Evolutionary conservation across 2,113 vertebrate species (phyloP), one percentile per base, ranked within the genome.

Genomic region (Morphnarchus princeps): DNA sequence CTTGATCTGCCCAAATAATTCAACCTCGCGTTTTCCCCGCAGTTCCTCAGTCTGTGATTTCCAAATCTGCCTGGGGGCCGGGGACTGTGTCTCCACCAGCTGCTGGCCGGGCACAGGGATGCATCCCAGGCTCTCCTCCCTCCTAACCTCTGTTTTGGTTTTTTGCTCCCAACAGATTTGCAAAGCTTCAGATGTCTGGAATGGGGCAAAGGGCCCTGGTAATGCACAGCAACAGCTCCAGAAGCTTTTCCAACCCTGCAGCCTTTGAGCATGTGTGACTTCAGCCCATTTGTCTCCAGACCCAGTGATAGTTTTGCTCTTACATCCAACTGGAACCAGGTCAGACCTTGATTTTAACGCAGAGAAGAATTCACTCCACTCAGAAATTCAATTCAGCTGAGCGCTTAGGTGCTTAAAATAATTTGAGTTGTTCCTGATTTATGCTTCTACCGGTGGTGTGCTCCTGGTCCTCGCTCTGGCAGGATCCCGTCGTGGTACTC

Each of bases 61-160:
- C 82, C 73, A 32, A 9, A 24, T 9, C 17, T 80, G 38, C 47
- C 22, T 3, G 15, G 21, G 31, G 11, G 6, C n/a, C 11, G 2
- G 4, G 36, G 42, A 11, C 31, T 0, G 0, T 0, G 6, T 11
- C 19, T 19, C n/a, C 1, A 1, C 47, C 2, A 1, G 47, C 47
- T 20, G 59, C 40, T 7, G 2, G 38, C 28, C 2, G 1, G 63
- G 7, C 4, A 1, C 38, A 11, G 38, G 45, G 47, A 54, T 25
- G 29, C 12, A 19, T 10, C 82, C 73, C 3, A 0, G 10, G 7
- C 17, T 67, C 52, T 67, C 61, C 29, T 36, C 61, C 1, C 42
- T 62, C 54, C 69, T 28, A 9, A 74, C 3, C 15, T 26, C 52
- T 3, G 7, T 6, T 13, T 4, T 8, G 6, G 3, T 5, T 25